Conservation (phyloP, 2,797 vertebrate species). For the Siniperca obscura region DNA sequence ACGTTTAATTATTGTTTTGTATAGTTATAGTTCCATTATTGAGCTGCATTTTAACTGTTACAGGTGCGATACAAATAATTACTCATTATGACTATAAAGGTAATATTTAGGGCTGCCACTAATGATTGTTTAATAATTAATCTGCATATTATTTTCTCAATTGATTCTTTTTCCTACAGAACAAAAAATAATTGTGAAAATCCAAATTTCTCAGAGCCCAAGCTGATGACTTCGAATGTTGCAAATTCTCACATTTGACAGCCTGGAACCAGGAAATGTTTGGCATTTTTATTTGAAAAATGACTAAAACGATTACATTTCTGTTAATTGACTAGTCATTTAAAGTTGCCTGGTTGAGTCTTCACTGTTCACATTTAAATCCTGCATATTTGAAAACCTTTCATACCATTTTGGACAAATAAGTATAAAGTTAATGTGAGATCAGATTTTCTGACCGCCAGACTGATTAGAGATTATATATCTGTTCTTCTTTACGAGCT, state of each 20-base stretch:
- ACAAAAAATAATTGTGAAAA: neutral
- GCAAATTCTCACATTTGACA: neutral
- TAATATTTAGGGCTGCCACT: neutral
- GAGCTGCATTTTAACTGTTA: neutral
- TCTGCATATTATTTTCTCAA: neutral
- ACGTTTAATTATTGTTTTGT: neutral
- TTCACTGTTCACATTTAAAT: neutral
- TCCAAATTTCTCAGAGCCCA: neutral
- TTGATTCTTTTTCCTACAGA: neutral
- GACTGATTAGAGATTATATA: neutral
- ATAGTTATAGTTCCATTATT: neutral
- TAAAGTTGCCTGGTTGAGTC: neutral
- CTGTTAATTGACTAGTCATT: neutral
- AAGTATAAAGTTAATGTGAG: neutral
- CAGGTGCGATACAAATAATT: neutral
- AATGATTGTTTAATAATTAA: neutral
- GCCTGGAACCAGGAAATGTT: neutral
- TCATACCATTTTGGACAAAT: neutral
- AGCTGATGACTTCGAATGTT: too few species aligned
- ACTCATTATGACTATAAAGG: neutral
- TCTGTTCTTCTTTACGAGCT: neutral
- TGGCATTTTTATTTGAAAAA: neutral
- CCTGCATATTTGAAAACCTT: neutral
- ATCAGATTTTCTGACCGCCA: neutral
- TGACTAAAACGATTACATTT: neutral